phyloP scores from a whole-genome alignment of 2,888 invertebrate species.

The Fabriciana adippe region DNA sequence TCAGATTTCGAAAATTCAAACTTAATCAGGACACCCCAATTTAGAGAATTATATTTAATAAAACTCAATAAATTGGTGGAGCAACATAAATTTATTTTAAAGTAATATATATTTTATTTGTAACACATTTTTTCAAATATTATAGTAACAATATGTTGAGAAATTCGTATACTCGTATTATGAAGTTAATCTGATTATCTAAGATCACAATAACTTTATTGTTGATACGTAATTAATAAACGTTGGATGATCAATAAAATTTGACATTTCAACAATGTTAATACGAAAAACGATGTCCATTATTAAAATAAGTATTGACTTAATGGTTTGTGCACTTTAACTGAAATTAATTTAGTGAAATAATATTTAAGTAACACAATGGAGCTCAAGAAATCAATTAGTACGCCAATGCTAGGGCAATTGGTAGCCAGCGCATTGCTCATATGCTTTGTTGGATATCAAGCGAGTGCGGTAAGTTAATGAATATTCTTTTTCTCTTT shows the following conservation, averaged over 20 bases:
- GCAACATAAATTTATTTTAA: conserved; percentile 45
- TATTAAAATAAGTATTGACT: neutral
- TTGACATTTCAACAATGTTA: too few relatives aligned
- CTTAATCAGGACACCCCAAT: conserved; percentile 30
- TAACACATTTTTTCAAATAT: neutral
- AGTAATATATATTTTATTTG: conserved; percentile 26
- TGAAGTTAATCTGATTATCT: too few relatives aligned
- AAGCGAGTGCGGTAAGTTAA: conserved; percentile 35
- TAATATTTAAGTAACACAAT: conserved; percentile 52
- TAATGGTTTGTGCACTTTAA: neutral
- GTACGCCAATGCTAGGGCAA: conserved; percentile 65
- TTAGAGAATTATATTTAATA: conserved; percentile 37
- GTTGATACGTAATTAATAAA: too few relatives aligned
- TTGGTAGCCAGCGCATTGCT: conserved; percentile 61
- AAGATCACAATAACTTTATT: too few relatives aligned
- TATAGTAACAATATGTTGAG: neutral
- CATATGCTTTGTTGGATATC: conserved; percentile 51
- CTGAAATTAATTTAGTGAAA: neutral
- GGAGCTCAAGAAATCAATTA: conserved; percentile 57
- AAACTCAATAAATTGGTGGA: conserved; percentile 41
- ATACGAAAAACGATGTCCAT: neutral
- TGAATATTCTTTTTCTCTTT: neutral
- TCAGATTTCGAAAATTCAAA: conserved; percentile 24
- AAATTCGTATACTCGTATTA: too few relatives aligned
- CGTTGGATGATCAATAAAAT: too few relatives aligned